Base-by-base conservation (phyloP, 2,888 invertebrate species). In the Oscheius sp. region DNA sequence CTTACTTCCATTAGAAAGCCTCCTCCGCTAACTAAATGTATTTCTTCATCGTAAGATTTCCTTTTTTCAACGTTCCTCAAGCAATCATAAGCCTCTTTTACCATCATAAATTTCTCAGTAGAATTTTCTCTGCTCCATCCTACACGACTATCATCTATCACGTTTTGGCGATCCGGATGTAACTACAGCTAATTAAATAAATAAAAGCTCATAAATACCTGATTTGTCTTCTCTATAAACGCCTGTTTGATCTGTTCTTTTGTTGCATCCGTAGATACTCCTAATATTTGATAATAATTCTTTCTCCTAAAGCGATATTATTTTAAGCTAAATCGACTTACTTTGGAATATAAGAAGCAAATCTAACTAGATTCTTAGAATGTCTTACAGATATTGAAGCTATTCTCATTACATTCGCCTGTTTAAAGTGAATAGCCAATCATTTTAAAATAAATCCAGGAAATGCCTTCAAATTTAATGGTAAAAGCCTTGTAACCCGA, bases 181-280 rank as follows among this genome's bases (percentile, higher is more conserved):
- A 68, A 61, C 68, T 66, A 31, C 34, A 57, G 31, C 3, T 12
- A n/a, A 27, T 46, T 29, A 20, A 34, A 15, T 3, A 8, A 27
- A 48, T 34, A 5, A 17, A 33, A 17, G 8, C 34, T 2, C 17
- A 42, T 17, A 17, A 17, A 3, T 31, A 83, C 83, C 69, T 76
- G 63, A 55, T 84, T 84, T 45, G 82, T 79, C 70, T 83, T 81
- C 25, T 71, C 71, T 53, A 80, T 82, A 71, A 83, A 84, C 4
- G 84, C 84, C 37, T 71, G 31, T 68, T 84, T 84, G 46, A 84
- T 84, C 63, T 84, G 76, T 1, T 63, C 57, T 29, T 73, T 57
- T 12, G 77, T 76, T 3, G 82, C 81, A 25, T 69, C 73, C 12
- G 67, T 69, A 27, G 37, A 20, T 12, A 84, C 77, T 29, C 83